Evolutionary conservation across 2,797 vertebrate genomes (phyloP), one percentile per base, ranked within the genome.

Genomic region (Melopsittacus undulatus): DNA sequence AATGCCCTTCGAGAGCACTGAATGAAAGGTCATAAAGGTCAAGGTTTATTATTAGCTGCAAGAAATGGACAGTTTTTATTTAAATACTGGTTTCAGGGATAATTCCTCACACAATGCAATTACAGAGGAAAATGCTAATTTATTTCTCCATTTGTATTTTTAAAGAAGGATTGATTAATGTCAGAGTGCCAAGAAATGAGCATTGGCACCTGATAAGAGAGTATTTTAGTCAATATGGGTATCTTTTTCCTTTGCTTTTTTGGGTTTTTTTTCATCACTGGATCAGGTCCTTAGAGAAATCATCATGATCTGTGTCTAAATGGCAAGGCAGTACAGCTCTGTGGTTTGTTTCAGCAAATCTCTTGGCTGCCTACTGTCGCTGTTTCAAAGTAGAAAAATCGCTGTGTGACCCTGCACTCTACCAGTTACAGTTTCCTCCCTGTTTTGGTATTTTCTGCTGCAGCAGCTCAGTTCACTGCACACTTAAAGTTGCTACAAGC

Each of bases 381-480:
- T 86, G 2, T 96, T 83, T 89, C 73, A 87, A 85, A 80, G 73
- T 29, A 77, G 34, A 91, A 76, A 40, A 84, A 68, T 92, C 87
- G n/a, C 40, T 85, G 30, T 36, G 46, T 92, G 91, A 92, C 69
- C 84, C 94, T 86, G 88, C 91, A 78, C 48, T 84, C 62, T 57
- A 45, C 29, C 45, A 34, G n/a, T 94, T 87, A 77, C 13, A 46
- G 24, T 90, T 91, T 93, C 68, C 61, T 68, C 30, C 75, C 62
- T 92, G 46, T 74, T 57, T 30, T 40, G 48, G 22, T 82, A 78
- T 92, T 91, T 94, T 82, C 61, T 91, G 34, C 72, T 87, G 38
- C 46, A 94, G 73, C 80, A 87, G 57, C 61, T 92, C 76, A 86
- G 59, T 70, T 43, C 30, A 42, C 63, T 30, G 4, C 67, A 11